phyloP scores from a whole-genome alignment of 2,797 vertebrate species.

The Acanthis flammea region DNA sequence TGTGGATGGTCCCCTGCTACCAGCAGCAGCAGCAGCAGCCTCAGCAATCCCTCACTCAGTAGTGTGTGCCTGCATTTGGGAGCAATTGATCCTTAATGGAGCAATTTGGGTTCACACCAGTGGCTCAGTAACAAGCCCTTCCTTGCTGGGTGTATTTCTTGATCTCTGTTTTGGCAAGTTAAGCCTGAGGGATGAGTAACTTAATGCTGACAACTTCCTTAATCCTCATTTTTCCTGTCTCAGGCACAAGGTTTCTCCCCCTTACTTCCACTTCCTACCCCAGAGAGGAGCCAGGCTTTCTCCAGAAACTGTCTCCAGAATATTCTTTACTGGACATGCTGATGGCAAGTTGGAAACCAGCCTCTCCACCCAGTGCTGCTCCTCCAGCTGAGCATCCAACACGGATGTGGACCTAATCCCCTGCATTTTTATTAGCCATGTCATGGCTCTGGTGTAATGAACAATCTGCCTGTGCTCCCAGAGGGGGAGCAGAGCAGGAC shows the following conservation, averaged over 20 bases:
- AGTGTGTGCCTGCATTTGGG: neutral
- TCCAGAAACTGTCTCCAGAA: neutral
- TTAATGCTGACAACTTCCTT: neutral
- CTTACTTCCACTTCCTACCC: neutral
- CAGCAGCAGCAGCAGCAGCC: neutral
- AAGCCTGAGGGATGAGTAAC: neutral
- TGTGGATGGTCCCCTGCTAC: neutral
- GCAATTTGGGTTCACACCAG: neutral
- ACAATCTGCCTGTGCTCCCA: neutral
- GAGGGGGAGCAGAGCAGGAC: neutral
- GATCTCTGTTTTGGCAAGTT: neutral
- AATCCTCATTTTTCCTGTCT: neutral
- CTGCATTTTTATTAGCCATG: neutral
- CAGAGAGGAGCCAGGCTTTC: neutral
- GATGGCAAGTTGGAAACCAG: neutral
- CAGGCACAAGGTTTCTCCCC: neutral
- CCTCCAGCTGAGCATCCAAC: neutral
- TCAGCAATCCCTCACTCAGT: neutral
- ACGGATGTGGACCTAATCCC: neutral
- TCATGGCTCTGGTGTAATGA: neutral
- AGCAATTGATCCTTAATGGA: neutral
- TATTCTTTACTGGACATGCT: accelerated
- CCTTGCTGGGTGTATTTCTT: neutral
- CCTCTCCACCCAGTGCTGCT: neutral
- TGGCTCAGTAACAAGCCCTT: neutral